Conservation (phyloP, 2,797 vertebrate genomes). For the Pelochelys cantorii region DNA sequence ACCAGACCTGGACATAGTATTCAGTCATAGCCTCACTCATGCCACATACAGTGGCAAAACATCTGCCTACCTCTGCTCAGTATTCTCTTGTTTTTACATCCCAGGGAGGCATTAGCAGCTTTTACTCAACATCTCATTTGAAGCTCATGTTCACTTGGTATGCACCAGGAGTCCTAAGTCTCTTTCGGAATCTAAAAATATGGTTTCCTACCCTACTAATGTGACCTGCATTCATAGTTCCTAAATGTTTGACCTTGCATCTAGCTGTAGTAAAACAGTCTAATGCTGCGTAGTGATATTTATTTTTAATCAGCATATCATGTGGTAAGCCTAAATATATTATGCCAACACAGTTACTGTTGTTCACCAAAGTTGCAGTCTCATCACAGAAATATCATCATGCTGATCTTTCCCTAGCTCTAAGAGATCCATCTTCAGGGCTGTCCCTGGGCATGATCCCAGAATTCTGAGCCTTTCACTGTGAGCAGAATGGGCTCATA, state of each 20-base stretch:
- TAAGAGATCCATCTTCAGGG: constrained; percentile 14
- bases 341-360: constrained; percentile 51
- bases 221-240: constrained; percentile 46
- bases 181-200: fast-evolving
- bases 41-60: neutral
- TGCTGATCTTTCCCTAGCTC: neutral
- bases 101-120: neutral
- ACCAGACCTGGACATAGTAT: neutral
- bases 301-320: constrained; percentile 48
- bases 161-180: neutral
- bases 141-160: neutral
- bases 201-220: neutral
- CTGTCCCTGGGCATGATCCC: constrained; percentile 29
- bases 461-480: neutral
- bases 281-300: constrained; percentile 40
- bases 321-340: constrained; percentile 43
- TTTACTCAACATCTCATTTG: neutral
- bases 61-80: neutral
- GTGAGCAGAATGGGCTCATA: neutral
- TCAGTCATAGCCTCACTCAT: neutral
- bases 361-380: constrained; percentile 44
- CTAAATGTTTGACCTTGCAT: neutral
- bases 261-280: constrained; percentile 39
- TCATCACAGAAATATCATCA: constrained; percentile 24
- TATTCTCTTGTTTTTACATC: neutral